These are phyloP conservation scores for Melanocharis versteri DNA, from an alignment of 2,113 vertebrate genomes.

Conservation along the genomic window DNA sequence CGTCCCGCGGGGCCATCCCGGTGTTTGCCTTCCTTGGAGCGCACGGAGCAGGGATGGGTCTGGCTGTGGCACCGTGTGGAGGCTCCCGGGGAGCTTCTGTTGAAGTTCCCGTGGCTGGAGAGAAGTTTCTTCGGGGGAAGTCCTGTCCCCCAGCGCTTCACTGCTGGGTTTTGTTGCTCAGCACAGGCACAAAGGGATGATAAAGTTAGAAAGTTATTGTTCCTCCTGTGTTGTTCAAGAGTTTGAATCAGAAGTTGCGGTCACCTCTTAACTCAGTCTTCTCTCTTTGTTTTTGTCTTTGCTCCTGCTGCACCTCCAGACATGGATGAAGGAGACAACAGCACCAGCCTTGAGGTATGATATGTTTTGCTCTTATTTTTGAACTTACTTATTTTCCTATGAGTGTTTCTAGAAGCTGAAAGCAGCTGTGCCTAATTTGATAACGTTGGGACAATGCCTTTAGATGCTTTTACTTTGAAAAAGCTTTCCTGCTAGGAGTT, in stretches of 20 bases:
- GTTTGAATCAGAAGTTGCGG: fast-evolving
- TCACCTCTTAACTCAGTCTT: fast-evolving
- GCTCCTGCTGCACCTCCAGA: background rate
- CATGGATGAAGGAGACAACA: conserved; percentile 67
- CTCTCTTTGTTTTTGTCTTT: background rate
- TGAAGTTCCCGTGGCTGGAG: background rate
- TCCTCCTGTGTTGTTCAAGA: background rate
- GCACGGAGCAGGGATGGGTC: background rate
- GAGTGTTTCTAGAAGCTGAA: background rate
- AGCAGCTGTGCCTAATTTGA: background rate
- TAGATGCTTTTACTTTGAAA: background rate
- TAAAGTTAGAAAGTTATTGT: background rate
- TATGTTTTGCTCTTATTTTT: fast-evolving
- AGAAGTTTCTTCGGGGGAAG: fast-evolving
- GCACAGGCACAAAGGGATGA: fast-evolving
- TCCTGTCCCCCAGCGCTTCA: background rate
- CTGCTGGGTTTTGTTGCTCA: background rate
- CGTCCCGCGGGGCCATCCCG: background rate
- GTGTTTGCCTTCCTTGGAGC: fast-evolving
- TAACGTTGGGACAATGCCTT: background rate
- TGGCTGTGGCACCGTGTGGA: background rate
- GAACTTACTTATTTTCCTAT: fast-evolving
- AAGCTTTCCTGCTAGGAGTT: background rate
- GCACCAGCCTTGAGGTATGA: conserved; percentile 42
- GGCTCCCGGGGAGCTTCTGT: background rate